These are phyloP conservation scores for Platyrinchus mystaceus DNA, from an alignment of 2,797 vertebrate species.

Conservation along the genomic window DNA sequence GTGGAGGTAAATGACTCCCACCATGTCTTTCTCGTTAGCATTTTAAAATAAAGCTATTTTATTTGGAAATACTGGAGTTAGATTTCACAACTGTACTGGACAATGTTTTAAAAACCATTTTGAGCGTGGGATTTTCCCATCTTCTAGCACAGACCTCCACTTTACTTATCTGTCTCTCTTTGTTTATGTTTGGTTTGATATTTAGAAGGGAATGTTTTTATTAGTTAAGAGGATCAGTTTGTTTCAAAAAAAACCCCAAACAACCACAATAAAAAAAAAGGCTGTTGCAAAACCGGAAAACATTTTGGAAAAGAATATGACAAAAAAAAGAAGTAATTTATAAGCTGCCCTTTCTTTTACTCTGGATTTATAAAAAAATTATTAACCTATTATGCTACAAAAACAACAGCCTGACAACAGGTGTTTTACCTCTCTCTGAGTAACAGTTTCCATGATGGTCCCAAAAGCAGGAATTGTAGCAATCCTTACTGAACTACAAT, in stretches of 20 bases:
- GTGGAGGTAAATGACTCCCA: neutral
- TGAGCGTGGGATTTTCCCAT: slow-evolving; percentile 6
- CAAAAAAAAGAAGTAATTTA: neutral
- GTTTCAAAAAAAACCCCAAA: neutral
- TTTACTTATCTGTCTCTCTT: neutral
- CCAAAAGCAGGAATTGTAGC: slow-evolving; percentile 98
- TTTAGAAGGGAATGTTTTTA: neutral
- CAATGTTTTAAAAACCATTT: neutral
- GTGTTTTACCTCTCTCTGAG: slow-evolving; percentile 91
- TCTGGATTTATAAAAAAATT: neutral
- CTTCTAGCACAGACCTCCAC: neutral
- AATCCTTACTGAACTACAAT: slow-evolving; percentile 94
- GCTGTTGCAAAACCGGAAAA: neutral
- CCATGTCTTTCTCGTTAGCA: neutral
- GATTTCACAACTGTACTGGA: neutral
- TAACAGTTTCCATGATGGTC: slow-evolving; percentile 99
- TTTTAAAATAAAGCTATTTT: neutral
- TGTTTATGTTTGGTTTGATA: neutral
- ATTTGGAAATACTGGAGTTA: neutral
- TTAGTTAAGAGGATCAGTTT: neutral
- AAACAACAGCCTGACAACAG: neutral
- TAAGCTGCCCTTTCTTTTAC: neutral
- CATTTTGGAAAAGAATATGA: neutral
- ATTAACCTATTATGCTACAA: neutral
- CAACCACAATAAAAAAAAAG: neutral